Base-by-base conservation (phyloP, 2,888 invertebrate species). In the Anoncus sp. region DNA sequence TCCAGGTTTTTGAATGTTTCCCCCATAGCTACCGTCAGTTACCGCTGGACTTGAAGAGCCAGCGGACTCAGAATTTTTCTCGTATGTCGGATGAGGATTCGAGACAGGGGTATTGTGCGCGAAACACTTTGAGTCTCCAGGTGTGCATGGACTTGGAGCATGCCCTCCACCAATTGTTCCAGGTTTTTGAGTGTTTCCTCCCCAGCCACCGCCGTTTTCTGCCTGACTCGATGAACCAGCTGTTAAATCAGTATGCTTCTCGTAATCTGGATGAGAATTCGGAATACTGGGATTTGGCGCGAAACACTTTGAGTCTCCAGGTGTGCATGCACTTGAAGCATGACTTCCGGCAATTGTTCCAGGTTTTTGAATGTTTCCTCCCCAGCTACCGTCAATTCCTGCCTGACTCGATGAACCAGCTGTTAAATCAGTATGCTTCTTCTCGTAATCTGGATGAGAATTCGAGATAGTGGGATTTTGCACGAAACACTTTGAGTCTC, bases 201-300 rank as follows among this genome's bases (percentile, higher is more conserved):
- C 59, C 14, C 51, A 22, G 14, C 51, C 49, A 14, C 38, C 51
- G 10, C 27, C 62, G 2, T 18, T 20, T 14, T n/a, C 40, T 38
- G 16, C 9, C 1, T 59, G 65, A 40, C 18, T 38, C 10, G 31
- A 47, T 45, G 62, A 63, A n/a, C 53, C 45, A 12, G 55, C 16
- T 14, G 71, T 43, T 10, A 38, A 43, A 53, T 49, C 49, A 27
- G 55, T 57, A 53, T 55, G 38, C 20, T 27, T 18, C 10, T 12
- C 38, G 35, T 66, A 18, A 12, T 49, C 16, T 20, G 73, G 60
- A 66, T 74, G 14, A 10, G 60, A 59, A 43, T 53, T 71, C 31
- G 60, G 51, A 7, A 31, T 40, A 51, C 51, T 51, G 9, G 70
- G 73, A 10, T 43, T 60, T 27, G 47, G 18, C 38, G 18, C 38